Evolutionary conservation across 2,113 vertebrate genomes (phyloP).

Genomic region (Leucoraja erinaceus): DNA sequence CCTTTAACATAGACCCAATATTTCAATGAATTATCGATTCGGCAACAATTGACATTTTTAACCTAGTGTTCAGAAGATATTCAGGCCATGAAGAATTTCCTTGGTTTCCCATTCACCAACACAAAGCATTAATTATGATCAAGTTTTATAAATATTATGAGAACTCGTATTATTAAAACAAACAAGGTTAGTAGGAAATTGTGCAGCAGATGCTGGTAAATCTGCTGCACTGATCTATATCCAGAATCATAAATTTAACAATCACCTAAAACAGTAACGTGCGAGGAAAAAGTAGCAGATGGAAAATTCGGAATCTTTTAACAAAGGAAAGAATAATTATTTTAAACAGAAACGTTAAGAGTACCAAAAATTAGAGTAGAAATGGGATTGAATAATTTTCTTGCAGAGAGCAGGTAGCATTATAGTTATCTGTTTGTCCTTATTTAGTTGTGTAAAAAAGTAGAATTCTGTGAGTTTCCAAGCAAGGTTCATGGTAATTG

Average conservation of each 20-base stretch:
- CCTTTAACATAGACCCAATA: background rate
- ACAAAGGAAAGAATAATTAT: background rate
- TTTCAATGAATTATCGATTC: background rate
- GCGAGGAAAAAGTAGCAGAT: background rate
- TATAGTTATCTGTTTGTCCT: background rate
- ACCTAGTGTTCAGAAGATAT: background rate
- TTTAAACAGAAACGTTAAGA: background rate
- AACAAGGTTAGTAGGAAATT: background rate
- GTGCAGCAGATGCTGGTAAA: background rate
- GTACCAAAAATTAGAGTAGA: no score
- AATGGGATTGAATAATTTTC: background rate
- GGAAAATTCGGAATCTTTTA: background rate
- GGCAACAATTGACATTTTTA: background rate
- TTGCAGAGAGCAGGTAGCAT: background rate
- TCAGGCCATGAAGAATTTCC: background rate
- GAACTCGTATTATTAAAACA: background rate
- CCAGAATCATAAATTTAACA: background rate
- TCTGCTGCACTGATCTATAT: background rate
- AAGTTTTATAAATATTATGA: background rate
- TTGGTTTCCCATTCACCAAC: background rate
- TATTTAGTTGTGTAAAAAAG: background rate
- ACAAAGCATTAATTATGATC: background rate
- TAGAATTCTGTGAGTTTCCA: background rate
- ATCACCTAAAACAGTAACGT: background rate
- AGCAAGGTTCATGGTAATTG: background rate